A percentile compares a stretch with the other conserved stretches of the same genome.
Evolutionary conservation across 1,140 invertebrate species (phyloP).

Genomic region (Cotesia glomerata): DNA sequence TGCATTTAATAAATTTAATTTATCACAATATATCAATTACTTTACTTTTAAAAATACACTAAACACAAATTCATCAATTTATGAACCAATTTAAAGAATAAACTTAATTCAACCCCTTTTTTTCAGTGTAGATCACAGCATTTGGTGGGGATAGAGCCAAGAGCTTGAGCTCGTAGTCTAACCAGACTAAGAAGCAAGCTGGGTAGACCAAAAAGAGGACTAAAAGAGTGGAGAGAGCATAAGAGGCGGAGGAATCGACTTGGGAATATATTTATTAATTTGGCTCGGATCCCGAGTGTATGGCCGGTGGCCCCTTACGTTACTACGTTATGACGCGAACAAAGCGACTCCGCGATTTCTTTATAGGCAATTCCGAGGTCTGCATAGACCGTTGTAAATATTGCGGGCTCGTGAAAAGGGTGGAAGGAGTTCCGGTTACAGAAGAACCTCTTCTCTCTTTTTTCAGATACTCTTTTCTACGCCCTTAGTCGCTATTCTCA

Average conservation of each 20-base stretch:
- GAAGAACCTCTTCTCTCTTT: not conserved
- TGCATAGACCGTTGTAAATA: slow-evolving; percentile 56
- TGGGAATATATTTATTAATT: slow-evolving; percentile 64
- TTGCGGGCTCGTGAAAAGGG: slow-evolving; percentile 33
- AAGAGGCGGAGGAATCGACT: slow-evolving; percentile 34
- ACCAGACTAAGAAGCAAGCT: too few relatives aligned
- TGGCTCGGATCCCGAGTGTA: slow-evolving; percentile 58
- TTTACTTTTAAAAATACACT: too few relatives aligned
- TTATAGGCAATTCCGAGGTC: slow-evolving; percentile 62
- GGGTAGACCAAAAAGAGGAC: not conserved
- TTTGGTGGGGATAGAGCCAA: too few relatives aligned
- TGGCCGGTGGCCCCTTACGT: slow-evolving; percentile 49
- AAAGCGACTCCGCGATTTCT: slow-evolving; percentile 61
- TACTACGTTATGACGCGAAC: slow-evolving; percentile 62
- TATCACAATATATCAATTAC: too few relatives aligned
- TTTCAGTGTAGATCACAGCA: too few relatives aligned
- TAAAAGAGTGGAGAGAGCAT: slow-evolving; percentile 9
- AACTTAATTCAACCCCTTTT: too few relatives aligned
- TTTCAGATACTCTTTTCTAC: not conserved
- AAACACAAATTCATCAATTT: too few relatives aligned
- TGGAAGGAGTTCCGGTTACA: not conserved
- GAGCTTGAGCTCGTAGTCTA: too few relatives aligned
- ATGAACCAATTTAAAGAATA: too few relatives aligned
- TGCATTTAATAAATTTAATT: too few relatives aligned
- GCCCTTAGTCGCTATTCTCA: not conserved